Evolutionary conservation across 64 coral and sea anemone genomes (phyloP).

Genomic region (Stylophora pistillata): DNA sequence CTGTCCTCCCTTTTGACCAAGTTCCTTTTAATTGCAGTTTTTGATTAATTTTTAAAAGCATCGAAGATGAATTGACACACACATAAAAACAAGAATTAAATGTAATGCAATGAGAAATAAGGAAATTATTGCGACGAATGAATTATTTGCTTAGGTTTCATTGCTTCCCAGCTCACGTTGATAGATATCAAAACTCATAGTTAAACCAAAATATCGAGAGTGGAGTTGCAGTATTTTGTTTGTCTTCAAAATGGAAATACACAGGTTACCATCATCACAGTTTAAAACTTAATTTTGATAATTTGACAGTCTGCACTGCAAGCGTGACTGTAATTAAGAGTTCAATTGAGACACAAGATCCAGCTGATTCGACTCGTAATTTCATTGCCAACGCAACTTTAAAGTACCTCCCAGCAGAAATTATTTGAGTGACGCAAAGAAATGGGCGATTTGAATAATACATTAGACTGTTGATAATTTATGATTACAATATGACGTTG

Average conservation of each 20-base stretch:
- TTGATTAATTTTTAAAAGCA: background rate
- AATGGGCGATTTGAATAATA: background rate
- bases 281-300: too few relatives aligned
- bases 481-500: too few relatives aligned
- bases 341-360: background rate
- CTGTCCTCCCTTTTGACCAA: too few relatives aligned
- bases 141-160: background rate
- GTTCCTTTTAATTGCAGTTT: background rate
- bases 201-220: background rate
- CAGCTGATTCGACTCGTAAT: background rate
- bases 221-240: background rate
- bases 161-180: background rate
- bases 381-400: background rate
- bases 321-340: background rate
- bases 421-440: background rate
- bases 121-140: constrained; percentile 12
- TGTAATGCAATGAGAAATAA: constrained; percentile 26
- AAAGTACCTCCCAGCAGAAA: background rate
- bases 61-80: background rate
- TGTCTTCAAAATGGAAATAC: background rate
- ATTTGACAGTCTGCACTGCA: background rate
- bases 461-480: too few relatives aligned
- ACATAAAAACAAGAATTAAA: background rate
- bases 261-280: background rate
- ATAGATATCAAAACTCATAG: background rate